phyloP scores from a whole-genome alignment of 2,797 vertebrate genomes.

The Onychomys arenicola region DNA sequence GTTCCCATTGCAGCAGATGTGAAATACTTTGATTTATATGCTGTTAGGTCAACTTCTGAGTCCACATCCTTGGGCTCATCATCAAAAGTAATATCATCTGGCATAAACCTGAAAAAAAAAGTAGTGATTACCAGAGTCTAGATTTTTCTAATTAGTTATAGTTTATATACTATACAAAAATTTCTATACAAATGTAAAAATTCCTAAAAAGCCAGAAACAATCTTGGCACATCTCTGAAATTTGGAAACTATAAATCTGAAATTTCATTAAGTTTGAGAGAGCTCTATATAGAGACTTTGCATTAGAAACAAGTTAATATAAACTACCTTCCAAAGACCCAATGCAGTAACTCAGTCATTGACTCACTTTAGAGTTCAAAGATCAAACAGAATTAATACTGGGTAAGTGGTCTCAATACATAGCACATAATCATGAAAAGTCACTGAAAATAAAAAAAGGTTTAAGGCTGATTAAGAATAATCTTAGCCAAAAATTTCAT shows the following conservation, averaged over 20 bases:
- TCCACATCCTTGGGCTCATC: constrained; percentile 94
- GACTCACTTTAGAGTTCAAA: constrained; percentile 32
- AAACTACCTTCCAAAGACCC: constrained; percentile 54
- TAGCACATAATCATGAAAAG: background rate
- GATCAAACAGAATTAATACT: constrained; percentile 50
- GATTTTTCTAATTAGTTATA: constrained; percentile 63
- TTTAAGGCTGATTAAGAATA: constrained; percentile 50
- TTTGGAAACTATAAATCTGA: constrained; percentile 57
- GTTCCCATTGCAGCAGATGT: constrained; percentile 92
- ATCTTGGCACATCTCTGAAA: constrained; percentile 59
- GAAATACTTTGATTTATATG: constrained; percentile 96
- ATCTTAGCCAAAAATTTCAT: background rate
- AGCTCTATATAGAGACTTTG: constrained; percentile 20
- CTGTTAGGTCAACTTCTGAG: constrained; percentile 92
- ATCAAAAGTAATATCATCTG: constrained; percentile 92
- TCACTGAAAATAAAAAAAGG: constrained; percentile 53
- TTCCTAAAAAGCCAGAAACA: constrained; percentile 63
- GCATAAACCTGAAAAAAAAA: constrained; percentile 92
- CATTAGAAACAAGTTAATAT: constrained; percentile 41
- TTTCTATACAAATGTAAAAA: constrained; percentile 35
- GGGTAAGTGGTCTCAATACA: constrained; percentile 20
- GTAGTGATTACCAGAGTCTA: constrained; percentile 69
- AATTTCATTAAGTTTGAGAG: constrained; percentile 57
- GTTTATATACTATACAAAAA: constrained; percentile 60
- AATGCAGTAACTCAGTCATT: background rate